phyloP scores from a whole-genome alignment of 2,113 vertebrate species.

The Sceloporus tristichus region DNA sequence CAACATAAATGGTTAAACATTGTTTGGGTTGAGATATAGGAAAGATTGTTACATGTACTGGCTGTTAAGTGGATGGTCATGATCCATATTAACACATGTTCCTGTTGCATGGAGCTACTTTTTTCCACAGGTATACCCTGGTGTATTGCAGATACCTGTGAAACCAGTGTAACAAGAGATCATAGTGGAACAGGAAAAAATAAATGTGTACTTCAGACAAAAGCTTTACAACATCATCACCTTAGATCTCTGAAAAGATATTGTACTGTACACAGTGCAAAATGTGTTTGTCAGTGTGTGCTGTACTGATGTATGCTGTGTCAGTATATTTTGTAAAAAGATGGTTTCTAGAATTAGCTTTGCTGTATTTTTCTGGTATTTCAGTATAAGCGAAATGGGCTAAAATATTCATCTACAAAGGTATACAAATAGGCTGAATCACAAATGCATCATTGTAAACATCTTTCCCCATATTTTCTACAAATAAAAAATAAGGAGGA shows the following conservation, averaged over 20 bases:
- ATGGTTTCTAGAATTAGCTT: neutral
- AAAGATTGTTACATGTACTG: neutral
- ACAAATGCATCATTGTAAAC: neutral
- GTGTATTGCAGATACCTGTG: neutral
- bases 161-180: neutral
- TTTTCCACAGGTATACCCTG: neutral
- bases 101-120: neutral
- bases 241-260: neutral
- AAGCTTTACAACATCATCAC: neutral
- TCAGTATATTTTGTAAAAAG: neutral
- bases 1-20: neutral
- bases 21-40: neutral
- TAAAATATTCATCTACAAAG: neutral
- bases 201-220: neutral
- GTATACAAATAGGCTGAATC: neutral
- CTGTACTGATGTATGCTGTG: neutral
- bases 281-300: neutral
- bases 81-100: neutral
- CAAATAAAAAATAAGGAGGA: too few relatives aligned
- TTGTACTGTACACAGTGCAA: neutral
- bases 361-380: neutral
- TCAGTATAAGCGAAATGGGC: neutral
- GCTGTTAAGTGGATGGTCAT: neutral
- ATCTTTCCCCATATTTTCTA: neutral
- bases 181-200: neutral